phyloP scores from a whole-genome alignment of 2,888 invertebrate species.

The Drosophila mayaguana region DNA sequence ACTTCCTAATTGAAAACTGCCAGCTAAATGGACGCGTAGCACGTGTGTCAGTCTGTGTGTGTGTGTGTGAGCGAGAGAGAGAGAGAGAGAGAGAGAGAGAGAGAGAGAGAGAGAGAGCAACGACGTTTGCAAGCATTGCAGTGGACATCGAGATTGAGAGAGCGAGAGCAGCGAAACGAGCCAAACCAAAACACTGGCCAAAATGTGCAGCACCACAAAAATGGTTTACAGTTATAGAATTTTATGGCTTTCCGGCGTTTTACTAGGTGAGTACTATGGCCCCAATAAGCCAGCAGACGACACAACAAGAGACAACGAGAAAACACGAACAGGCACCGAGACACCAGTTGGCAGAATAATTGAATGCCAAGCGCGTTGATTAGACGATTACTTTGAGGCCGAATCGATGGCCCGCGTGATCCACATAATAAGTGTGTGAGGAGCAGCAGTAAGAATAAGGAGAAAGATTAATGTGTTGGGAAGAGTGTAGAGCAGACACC shows the following conservation, averaged over 20 bases:
- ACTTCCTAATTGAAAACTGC: slow-evolving; percentile 76
- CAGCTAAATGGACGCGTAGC: slow-evolving; percentile 75
- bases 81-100: slow-evolving; percentile 37
- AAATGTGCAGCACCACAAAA: slow-evolving; percentile 80
- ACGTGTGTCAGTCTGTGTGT: slow-evolving; percentile 24
- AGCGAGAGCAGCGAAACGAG: slow-evolving; percentile 15
- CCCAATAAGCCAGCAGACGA: slow-evolving; percentile 45
- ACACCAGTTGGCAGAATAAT: slow-evolving; percentile 52
- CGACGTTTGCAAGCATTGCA: slow-evolving; percentile 29
- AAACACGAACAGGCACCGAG: neutral
- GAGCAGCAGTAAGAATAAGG: neutral
- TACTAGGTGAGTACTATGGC: slow-evolving; percentile 81
- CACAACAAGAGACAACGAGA: slow-evolving; percentile 7
- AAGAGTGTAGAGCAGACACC: neutral
- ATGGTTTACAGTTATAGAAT: slow-evolving; percentile 84
- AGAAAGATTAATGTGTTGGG: too few species aligned
- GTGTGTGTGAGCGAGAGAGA: too few species aligned
- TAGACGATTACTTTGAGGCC: slow-evolving; percentile 57
- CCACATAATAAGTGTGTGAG: slow-evolving; percentile 52
- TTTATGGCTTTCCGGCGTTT: slow-evolving; percentile 84
- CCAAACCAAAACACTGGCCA: slow-evolving; percentile 55
- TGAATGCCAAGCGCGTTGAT: slow-evolving; percentile 76
- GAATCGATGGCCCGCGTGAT: slow-evolving; percentile 61
- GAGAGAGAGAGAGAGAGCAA: slow-evolving; percentile 19
- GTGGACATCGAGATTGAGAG: slow-evolving; percentile 29